These are phyloP conservation scores for Baccha elongata DNA, from an alignment of 2,888 invertebrate genomes.

Conservation along the genomic window DNA sequence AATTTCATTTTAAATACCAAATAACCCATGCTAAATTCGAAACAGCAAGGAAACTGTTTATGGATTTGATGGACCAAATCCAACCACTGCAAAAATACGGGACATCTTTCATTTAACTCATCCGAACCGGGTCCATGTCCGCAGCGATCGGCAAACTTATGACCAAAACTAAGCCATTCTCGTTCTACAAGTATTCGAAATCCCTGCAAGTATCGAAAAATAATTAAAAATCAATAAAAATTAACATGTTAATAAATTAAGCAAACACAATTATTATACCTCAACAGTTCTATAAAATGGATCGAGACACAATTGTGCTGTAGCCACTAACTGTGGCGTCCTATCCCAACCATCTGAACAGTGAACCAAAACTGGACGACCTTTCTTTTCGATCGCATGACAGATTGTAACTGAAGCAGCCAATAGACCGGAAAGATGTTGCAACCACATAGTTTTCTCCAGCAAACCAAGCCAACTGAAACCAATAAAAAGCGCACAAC, in stretches of 20 bases:
- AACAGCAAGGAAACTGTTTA: slow-evolving; percentile 94
- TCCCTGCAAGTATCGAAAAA: slow-evolving; percentile 85
- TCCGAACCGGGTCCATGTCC: slow-evolving; percentile 91
- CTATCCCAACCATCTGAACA: slow-evolving; percentile 99
- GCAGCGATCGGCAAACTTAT: slow-evolving; percentile 98
- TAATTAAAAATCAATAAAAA: not conserved
- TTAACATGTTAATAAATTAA: not conserved
- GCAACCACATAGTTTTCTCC: slow-evolving; percentile 96
- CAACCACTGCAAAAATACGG: slow-evolving; percentile 98
- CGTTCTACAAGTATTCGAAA: slow-evolving; percentile 96
- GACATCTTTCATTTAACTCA: slow-evolving; percentile 97
- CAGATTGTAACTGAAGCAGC: slow-evolving; percentile 92
- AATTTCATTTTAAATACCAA: slow-evolving; percentile 85
- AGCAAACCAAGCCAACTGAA: slow-evolving; percentile 93
- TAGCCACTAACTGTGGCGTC: slow-evolving; percentile 97
- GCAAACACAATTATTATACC: slow-evolving; percentile 82
- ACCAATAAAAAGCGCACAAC: slow-evolving; percentile 60
- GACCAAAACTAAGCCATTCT: slow-evolving; percentile 99
- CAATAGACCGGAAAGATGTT: slow-evolving; percentile 92
- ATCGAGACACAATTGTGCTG: slow-evolving; percentile 96
- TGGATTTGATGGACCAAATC: slow-evolving; percentile 97
- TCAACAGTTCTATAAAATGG: slow-evolving; percentile 96
- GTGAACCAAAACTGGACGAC: slow-evolving; percentile 96
- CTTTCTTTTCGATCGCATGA: slow-evolving; percentile 90
- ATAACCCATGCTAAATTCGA: slow-evolving; percentile 97